Evolutionary conservation across 2,888 invertebrate genomes (phyloP).

Genomic region (Meta bourneti): DNA sequence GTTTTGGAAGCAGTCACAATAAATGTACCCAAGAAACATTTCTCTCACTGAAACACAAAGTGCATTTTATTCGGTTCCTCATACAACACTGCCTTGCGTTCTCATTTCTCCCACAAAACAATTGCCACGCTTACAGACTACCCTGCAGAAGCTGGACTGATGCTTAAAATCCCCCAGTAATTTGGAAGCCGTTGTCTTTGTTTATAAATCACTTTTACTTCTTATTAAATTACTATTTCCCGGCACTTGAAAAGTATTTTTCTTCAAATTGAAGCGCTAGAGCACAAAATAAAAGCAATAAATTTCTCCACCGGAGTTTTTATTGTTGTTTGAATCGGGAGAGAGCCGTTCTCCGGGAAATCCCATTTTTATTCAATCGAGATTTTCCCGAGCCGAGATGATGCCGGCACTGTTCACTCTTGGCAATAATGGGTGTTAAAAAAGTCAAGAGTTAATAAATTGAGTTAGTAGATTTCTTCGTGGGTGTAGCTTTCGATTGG

Average conservation of each 20-base stretch:
- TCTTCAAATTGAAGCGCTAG: conserved; percentile 24
- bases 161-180: not conserved
- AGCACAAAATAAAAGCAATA: conserved; percentile 55
- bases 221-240: conserved; percentile 58
- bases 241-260: conserved; percentile 16
- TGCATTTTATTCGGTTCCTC: no score
- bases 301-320: conserved; percentile 18
- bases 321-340: not conserved
- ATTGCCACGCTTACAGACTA: not conserved
- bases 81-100: no score
- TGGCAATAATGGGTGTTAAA: conserved; percentile 40
- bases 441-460: conserved; percentile 47
- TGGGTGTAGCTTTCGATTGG: not conserved
- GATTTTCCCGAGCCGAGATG: not conserved
- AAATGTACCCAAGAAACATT: no score
- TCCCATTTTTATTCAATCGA: conserved; percentile 40
- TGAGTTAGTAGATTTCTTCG: conserved; percentile 1
- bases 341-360: not conserved
- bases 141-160: not conserved
- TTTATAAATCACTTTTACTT: conserved; percentile 58
- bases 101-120: not conserved
- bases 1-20: no score
- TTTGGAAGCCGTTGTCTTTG: conserved; percentile 19
- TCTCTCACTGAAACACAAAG: no score
- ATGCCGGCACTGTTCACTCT: not conserved